Percentiles rank a stretch among this genome's conserved stretches.
phyloP scores from a whole-genome alignment of 2,113 vertebrate species.

The Grantiella picta region DNA sequence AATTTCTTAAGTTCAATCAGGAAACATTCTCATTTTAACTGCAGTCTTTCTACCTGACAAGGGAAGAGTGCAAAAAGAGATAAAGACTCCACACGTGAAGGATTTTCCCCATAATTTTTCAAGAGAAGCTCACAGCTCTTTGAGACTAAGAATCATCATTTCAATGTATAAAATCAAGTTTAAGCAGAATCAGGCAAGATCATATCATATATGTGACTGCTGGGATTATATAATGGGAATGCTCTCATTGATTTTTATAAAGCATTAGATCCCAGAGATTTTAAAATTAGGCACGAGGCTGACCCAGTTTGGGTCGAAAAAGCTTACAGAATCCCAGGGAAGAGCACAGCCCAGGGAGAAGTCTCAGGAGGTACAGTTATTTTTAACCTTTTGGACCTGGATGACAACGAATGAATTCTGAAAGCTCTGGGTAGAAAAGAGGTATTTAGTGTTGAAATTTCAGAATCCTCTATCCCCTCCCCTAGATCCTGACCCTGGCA shows the following conservation, averaged over 20 bases:
- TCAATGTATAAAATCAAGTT: slow-evolving; percentile 64
- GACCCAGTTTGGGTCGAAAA: slow-evolving; percentile 66
- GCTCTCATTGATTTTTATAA: slow-evolving; percentile 59
- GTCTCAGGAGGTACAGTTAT: slow-evolving; percentile 64
- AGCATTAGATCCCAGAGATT: slow-evolving; percentile 56
- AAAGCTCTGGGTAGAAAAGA: slow-evolving; percentile 51
- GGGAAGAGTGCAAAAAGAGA: background rate
- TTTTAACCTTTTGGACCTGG: slow-evolving; percentile 68
- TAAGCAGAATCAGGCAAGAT: slow-evolving; percentile 41
- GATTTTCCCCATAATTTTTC: slow-evolving; percentile 25
- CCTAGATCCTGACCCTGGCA: slow-evolving; percentile 3
- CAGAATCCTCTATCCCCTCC: background rate
- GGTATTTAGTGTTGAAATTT: slow-evolving; percentile 33
- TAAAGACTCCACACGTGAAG: background rate
- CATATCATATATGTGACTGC: slow-evolving; percentile 8
- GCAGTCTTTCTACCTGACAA: background rate
- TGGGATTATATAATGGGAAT: slow-evolving; percentile 63
- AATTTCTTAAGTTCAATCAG: background rate
- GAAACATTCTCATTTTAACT: background rate
- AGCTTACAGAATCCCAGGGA: slow-evolving; percentile 56
- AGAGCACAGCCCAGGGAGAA: slow-evolving; percentile 45
- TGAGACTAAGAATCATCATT: slow-evolving; percentile 67
- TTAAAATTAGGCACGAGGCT: slow-evolving; percentile 62
- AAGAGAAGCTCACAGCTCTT: slow-evolving; percentile 52
- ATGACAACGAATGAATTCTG: slow-evolving; percentile 58